phyloP scores from a whole-genome alignment of 2,113 vertebrate genomes.

The Oenanthe melanoleuca region DNA sequence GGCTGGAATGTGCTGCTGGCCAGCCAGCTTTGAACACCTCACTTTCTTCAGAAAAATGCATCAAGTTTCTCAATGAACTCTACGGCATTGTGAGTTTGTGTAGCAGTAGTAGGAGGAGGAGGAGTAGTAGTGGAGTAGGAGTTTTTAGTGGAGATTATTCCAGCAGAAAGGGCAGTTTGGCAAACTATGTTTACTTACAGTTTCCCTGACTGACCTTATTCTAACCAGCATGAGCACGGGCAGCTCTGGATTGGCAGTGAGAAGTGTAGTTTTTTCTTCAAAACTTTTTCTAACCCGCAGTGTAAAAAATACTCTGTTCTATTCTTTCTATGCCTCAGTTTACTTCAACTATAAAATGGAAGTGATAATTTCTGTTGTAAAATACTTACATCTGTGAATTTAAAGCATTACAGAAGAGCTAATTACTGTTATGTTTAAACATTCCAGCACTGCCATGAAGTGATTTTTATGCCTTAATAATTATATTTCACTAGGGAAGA shows the following conservation, averaged over 20 bases:
- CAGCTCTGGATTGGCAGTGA: background rate
- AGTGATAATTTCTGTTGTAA: constrained; percentile 33
- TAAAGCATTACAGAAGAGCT: constrained; percentile 25
- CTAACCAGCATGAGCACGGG: background rate
- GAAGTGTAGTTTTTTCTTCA: background rate
- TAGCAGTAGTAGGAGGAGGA: background rate
- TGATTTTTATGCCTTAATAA: constrained; percentile 46
- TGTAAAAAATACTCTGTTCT: background rate
- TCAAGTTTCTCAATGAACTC: background rate
- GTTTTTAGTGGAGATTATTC: constrained; percentile 1
- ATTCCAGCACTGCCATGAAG: background rate
- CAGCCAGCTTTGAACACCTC: background rate
- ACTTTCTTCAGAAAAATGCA: background rate
- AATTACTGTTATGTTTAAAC: constrained; percentile 40
- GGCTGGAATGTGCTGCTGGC: background rate
- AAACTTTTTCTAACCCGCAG: background rate
- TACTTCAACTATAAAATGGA: constrained; percentile 27
- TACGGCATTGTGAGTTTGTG: background rate
- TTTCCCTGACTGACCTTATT: background rate
- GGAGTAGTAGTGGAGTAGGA: background rate
- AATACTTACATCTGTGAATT: constrained; percentile 14
- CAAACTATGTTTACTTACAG: background rate
- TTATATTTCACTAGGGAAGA: constrained; percentile 33
- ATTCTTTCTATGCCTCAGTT: constrained; percentile 17
- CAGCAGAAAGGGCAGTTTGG: background rate